Conservation (phyloP, 2,797 vertebrate genomes). For the Spatula clypeata region DNA sequence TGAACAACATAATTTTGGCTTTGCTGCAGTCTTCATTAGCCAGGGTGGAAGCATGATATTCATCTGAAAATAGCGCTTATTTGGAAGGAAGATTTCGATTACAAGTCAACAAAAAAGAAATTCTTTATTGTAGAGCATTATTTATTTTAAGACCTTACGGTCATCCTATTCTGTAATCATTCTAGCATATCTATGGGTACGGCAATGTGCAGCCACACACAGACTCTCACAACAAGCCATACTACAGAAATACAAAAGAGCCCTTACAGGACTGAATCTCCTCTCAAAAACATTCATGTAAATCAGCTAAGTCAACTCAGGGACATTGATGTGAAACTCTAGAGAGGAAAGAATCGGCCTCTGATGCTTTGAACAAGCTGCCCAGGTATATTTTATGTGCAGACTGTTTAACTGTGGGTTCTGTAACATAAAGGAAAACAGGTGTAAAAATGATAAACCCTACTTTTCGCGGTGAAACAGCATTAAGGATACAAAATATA, state of each 20-base stretch:
- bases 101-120: neutral
- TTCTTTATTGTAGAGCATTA: neutral
- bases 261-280: neutral
- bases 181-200: neutral
- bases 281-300: neutral
- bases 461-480: neutral
- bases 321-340: neutral
- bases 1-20: neutral
- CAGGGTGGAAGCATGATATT: neutral
- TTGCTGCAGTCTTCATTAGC: neutral
- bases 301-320: neutral
- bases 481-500: neutral
- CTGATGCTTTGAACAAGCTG: slow-evolving; percentile 14
- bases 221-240: neutral
- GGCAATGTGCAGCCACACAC: neutral
- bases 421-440: neutral
- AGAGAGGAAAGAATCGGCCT: slow-evolving; percentile 2
- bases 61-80: neutral
- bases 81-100: neutral
- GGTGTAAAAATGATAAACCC: neutral
- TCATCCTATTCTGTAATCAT: neutral
- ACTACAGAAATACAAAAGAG: slow-evolving; percentile 20
- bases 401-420: neutral
- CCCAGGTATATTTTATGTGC: neutral
- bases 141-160: neutral